Conservation (phyloP, 1,140 invertebrate species). For the Aphaenogaster rudis region DNA sequence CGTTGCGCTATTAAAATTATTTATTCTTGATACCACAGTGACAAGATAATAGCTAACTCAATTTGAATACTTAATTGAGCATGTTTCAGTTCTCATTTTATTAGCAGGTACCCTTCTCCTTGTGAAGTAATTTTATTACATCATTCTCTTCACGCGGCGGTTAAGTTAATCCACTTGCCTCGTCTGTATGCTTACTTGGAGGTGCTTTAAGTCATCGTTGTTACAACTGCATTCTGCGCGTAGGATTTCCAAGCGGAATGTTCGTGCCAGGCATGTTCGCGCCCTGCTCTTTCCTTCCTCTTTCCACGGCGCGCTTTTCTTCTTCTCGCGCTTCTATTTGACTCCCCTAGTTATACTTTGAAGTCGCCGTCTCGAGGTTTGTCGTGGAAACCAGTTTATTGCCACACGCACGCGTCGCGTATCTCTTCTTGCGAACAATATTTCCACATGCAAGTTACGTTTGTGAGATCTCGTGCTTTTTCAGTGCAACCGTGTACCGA, state of each 20-base stretch:
- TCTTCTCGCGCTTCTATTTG: constrained; percentile 14
- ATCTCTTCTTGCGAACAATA: constrained; percentile 34
- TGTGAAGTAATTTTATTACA: constrained; percentile 34
- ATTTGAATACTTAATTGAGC: constrained; percentile 29
- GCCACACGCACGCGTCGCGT: constrained; percentile 2
- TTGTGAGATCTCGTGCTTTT: constrained; percentile 7
- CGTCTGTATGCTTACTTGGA: constrained; percentile 20
- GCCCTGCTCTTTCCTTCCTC: constrained; percentile 26
- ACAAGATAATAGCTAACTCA: constrained; percentile 1
- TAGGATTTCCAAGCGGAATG: constrained; percentile 55
- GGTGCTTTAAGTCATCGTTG: constrained; percentile 30
- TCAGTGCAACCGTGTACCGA: background rate
- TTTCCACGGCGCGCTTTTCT: constrained; percentile 12
- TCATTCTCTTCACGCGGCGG: constrained; percentile 11
- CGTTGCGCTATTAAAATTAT: background rate
- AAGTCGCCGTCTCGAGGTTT: constrained; percentile 42
- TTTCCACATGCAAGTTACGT: constrained; percentile 9
- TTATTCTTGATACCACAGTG: background rate
- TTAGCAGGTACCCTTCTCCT: constrained; percentile 8
- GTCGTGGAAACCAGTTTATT: constrained; percentile 68
- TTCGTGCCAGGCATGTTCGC: constrained; percentile 51
- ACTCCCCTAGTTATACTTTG: constrained; percentile 59
- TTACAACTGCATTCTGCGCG: constrained; percentile 61
- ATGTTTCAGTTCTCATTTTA: background rate
- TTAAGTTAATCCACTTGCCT: constrained; percentile 34